phyloP scores from a whole-genome alignment of 2,888 invertebrate genomes.

The Temnothorax unifasciatus region DNA sequence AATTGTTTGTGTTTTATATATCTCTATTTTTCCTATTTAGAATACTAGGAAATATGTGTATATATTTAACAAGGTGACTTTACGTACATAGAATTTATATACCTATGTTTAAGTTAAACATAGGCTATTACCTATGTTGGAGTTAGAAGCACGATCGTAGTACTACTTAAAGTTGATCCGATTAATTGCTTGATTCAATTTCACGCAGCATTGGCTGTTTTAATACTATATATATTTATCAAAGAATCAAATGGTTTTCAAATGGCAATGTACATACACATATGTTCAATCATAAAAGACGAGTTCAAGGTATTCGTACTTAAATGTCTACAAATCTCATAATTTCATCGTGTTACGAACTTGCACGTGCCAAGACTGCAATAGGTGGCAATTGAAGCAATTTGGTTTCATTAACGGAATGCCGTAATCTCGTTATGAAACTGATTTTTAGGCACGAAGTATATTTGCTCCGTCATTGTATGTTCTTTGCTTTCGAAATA shows the following conservation, averaged over 20 bases:
- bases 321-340: slow-evolving; percentile 11
- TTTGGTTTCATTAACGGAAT: slow-evolving; percentile 70
- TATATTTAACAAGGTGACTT: slow-evolving; percentile 9
- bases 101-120: background rate
- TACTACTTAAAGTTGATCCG: background rate
- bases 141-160: background rate
- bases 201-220: background rate
- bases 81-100: background rate
- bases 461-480: slow-evolving; percentile 39
- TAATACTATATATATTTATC: background rate
- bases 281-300: background rate
- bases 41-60: slow-evolving; percentile 2
- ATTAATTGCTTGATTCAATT: slow-evolving; percentile 14
- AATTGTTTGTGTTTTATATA: slow-evolving; percentile 31
- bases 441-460: slow-evolving; percentile 51
- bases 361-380: slow-evolving; percentile 50
- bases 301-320: background rate
- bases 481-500: slow-evolving; percentile 41
- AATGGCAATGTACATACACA: background rate
- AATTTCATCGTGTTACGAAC: slow-evolving; percentile 16
- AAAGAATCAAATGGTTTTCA: background rate
- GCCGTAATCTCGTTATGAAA: slow-evolving; percentile 52
- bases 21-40: slow-evolving; percentile 17
- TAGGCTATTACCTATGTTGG: background rate
- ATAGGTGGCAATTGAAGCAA: slow-evolving; percentile 70